Evolutionary conservation across 2,797 vertebrate genomes (phyloP).

Genomic region (Chiloscyllium punctatum): DNA sequence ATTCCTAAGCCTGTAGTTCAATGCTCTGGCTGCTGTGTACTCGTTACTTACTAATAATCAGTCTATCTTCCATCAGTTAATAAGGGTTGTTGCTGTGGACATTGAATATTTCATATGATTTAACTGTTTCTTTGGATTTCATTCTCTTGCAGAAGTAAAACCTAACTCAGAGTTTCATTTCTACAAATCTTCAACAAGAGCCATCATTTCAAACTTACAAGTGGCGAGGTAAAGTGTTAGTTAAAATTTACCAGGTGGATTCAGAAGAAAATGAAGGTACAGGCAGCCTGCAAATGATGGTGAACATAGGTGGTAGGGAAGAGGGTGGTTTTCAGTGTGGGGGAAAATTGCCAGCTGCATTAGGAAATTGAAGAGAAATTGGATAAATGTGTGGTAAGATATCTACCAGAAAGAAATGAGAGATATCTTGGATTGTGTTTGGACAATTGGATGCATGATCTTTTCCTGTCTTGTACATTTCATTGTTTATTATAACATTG

Average conservation of each 20-base stretch:
- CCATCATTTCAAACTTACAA: background rate
- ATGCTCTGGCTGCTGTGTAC: background rate
- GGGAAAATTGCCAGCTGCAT: background rate
- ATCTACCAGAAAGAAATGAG: background rate
- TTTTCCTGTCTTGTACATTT: background rate
- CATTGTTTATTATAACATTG: no score
- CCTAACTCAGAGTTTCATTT: no score
- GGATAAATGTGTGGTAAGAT: background rate
- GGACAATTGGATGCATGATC: background rate
- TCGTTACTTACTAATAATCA: background rate
- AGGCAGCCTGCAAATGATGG: background rate
- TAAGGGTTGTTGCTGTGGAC: background rate
- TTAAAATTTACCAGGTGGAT: background rate
- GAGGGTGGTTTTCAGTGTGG: no score
- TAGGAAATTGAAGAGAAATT: background rate
- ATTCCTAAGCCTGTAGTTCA: background rate
- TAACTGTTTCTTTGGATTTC: background rate
- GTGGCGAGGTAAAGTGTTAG: background rate
- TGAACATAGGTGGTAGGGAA: background rate
- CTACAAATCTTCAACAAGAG: background rate
- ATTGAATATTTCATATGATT: constrained; percentile 5
- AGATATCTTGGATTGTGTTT: background rate
- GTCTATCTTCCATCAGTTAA: background rate
- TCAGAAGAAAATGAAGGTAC: background rate
- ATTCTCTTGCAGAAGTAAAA: background rate